Base-by-base conservation (phyloP, 2,888 invertebrate genomes). In the Notocelia uddmanniana region DNA sequence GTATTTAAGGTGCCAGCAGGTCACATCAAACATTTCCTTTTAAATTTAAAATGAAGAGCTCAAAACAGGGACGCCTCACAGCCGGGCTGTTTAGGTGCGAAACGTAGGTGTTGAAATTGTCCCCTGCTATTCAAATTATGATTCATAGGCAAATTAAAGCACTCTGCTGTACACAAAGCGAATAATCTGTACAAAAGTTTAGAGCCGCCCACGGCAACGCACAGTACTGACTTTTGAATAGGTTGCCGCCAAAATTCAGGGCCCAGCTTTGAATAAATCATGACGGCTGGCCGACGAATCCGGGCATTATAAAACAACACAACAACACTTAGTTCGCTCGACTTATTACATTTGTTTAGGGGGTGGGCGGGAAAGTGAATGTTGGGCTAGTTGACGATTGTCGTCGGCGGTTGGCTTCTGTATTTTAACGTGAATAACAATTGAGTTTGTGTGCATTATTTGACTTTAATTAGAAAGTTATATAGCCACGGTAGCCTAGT, bases 341-440 rank as follows among this genome's bases (percentile, higher is more conserved):
- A 67, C 71, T 71, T 71, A 66, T 71, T 67, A 71, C 71, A 67
- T 67, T 71, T 71, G 66, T 60, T 66, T 71, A 60, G 59, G 69
- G 26, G 31, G 55, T n/a, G n/a, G 48, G n/a, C 23, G 21, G 23
- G 11, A n/a, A 15, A 54, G 13, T 15, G 23, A n/a, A 54, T 54
- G 37, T 64, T 64, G 54, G 37, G 54, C 34, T 37, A 64, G 54
- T 64, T 52, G 52, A 50, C 50, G 50, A 11, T 52, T 15, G n/a
- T n/a, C 45, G 45, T n/a, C 52, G 37, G 31, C 64, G 37, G 54
- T 64, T 64, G 21, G 18, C 21, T 21, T 63, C 8, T 64, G 64
- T 37, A 45, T n/a, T 45, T n/a, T 59, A 15, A 45, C 45, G 59
- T 60, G 58, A 59, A 26, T 60, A 45, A 9, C 45, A 11, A 45